Percentiles rank a stretch among this genome's conserved stretches.
These are phyloP conservation scores for Xenops minutus DNA, from an alignment of 2,797 vertebrate genomes.

Conservation along the genomic window DNA sequence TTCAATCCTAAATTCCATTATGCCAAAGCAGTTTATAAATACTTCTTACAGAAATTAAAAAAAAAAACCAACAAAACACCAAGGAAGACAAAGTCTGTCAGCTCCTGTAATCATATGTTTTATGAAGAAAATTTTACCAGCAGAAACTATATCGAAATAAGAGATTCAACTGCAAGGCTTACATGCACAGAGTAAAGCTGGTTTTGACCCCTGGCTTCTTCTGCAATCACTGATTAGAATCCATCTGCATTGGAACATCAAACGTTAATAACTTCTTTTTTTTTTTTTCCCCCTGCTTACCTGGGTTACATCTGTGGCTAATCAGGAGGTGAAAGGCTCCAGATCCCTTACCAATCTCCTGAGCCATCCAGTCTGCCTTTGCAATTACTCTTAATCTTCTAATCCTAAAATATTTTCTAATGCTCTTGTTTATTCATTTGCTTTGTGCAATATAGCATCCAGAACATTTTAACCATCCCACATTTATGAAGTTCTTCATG, in stretches of 20 bases:
- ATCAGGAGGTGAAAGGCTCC: slow-evolving; percentile 54
- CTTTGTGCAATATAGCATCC: slow-evolving; percentile 70
- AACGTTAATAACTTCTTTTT: neutral
- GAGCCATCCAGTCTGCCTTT: slow-evolving; percentile 61
- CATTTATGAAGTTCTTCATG: slow-evolving; percentile 61
- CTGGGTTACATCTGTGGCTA: slow-evolving; percentile 50
- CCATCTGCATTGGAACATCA: slow-evolving; percentile 33
- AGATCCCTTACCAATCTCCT: slow-evolving; percentile 58
- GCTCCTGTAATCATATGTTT: neutral
- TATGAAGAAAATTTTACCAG: neutral
- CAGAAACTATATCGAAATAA: neutral
- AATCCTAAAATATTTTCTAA: slow-evolving; percentile 68
- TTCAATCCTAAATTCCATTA: neutral
- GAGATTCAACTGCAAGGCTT: neutral
- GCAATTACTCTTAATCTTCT: slow-evolving; percentile 72
- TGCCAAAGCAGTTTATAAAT: neutral
- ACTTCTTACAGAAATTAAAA: neutral
- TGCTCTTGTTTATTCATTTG: slow-evolving; percentile 65
- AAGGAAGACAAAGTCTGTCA: neutral
- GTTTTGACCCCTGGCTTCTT: neutral
- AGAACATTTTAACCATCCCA: slow-evolving; percentile 67
- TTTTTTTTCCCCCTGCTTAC: neutral
- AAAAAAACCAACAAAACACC: neutral
- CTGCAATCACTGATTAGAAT: slow-evolving; percentile 28
- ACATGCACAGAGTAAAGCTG: neutral